These are phyloP conservation scores for Frieseomelitta varia DNA, from an alignment of 1,140 invertebrate species.

Conservation along the genomic window DNA sequence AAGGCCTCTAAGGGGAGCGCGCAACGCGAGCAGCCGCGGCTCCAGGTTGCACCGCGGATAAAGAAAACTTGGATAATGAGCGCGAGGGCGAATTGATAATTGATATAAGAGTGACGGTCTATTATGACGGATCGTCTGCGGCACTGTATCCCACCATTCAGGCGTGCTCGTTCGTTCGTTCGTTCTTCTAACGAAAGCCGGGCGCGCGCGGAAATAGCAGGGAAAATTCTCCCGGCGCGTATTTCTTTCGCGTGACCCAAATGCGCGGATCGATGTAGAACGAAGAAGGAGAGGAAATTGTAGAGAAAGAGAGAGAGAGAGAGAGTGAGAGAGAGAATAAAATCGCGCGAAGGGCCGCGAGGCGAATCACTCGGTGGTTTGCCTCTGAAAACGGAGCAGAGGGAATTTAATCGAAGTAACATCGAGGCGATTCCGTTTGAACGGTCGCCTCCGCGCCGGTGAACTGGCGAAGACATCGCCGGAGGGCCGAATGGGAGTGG, in stretches of 20 bases:
- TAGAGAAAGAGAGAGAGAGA: too few species aligned
- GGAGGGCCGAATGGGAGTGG: neutral
- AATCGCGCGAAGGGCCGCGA: neutral
- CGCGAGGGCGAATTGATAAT: conserved; percentile 27
- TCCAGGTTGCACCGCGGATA: neutral
- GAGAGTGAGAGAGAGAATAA: neutral
- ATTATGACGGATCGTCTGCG: conserved; percentile 23
- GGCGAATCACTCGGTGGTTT: conserved; percentile 29
- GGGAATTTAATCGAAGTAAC: conserved; percentile 37
- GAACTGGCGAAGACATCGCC: conserved; percentile 37
- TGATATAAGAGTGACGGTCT: conserved; percentile 25
- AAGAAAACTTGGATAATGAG: conserved; percentile 49
- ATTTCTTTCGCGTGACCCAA: conserved; percentile 35
- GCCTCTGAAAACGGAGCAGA: conserved; percentile 21
- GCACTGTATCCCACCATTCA: too few species aligned
- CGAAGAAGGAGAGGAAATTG: too few species aligned
- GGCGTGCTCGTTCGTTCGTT: neutral
- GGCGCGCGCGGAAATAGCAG: neutral
- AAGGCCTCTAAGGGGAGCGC: too few species aligned
- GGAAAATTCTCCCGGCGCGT: neutral
- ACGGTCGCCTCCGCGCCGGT: neutral
- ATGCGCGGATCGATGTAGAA: conserved; percentile 30
- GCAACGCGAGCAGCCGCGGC: neutral
- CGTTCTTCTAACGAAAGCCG: conserved; percentile 17
- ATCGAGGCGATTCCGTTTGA: conserved; percentile 32